Evolutionary conservation across 30 jellyfish, hydroid and myxozoan genomes (phyloP), one percentile per base, ranked within the genome.

Genomic region (Rhopilema esculentum): DNA sequence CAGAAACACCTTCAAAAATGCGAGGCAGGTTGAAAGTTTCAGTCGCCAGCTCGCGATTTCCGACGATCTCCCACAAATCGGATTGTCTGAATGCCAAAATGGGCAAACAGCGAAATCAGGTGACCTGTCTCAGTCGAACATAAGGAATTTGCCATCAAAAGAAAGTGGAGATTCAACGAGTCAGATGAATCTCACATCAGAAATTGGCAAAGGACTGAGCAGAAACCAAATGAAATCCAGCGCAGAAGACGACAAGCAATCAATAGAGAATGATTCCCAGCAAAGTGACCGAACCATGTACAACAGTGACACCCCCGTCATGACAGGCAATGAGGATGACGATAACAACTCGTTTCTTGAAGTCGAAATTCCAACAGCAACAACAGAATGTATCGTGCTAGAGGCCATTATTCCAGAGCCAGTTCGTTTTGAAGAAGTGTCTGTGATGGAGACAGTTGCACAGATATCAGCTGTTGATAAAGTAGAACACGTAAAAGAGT

Each of bases 11-110:
- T 40, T 15, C 32, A 73, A 69, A 31, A 31, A 26, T 49, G n/a
- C 84, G 2, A 32, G 84, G 49, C 70, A 28, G 33, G 84, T 17
- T 1, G 84, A 73, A 25, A 17, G 19, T 40, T 30, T 73, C 32
- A 73, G 48, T 16, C 29, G 64, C 16, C 84, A 31, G 33, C 70
- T 22, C 0, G 70, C 84, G 70, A 40, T 73, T 32, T 73, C 70
- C 32, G 84, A 73, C 17, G 84, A 73, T 40, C 57, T 40, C 57
- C 12, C 57, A 40, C 57, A 40, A 40, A 12, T 40, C 6, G 57
- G 9, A 40, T 40, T 12, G 57, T 40, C 57, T 12, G 57, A 12
- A 40, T 2, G 57, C 57, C 9, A 12, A 12, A 40, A 40, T 2
- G 57, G n/a, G n/a, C n/a, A n/a, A n/a, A n/a, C n/a, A n/a, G n/a